Evolutionary conservation across 1,140 invertebrate genomes (phyloP).

Genomic region (Antheraea mylitta): DNA sequence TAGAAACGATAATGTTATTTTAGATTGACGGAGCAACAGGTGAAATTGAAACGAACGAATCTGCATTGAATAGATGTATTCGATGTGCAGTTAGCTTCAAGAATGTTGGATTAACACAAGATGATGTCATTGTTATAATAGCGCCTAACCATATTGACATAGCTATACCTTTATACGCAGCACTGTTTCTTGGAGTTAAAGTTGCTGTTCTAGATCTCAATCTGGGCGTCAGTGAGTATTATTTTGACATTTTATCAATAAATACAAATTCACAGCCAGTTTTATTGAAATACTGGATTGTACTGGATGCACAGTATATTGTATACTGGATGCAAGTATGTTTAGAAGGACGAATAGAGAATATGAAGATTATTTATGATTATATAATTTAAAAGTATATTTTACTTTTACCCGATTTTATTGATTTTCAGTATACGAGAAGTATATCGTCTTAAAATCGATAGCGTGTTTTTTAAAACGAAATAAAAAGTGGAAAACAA

Average conservation of each 20-base stretch:
- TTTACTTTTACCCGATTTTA: no score
- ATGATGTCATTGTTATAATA: conserved; percentile 68
- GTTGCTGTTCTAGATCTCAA: conserved; percentile 41
- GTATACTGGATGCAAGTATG: no score
- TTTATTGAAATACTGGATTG: no score
- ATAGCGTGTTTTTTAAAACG: no score
- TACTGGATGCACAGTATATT: no score
- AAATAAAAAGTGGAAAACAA: no score
- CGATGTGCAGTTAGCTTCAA: conserved; percentile 48
- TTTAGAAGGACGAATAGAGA: no score
- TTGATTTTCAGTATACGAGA: no score
- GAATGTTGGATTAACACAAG: conserved; percentile 54
- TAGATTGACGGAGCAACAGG: conserved; percentile 68
- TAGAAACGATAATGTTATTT: neutral
- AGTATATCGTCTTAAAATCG: no score
- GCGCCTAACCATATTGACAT: conserved; percentile 47
- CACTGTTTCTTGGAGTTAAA: conserved; percentile 41
- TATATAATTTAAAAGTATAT: no score
- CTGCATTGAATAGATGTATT: conserved; percentile 47
- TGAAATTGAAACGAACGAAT: conserved; percentile 50
- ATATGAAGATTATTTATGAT: no score
- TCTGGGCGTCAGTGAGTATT: conserved; percentile 43
- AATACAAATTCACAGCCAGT: no score
- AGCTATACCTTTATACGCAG: conserved; percentile 62
- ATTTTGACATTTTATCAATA: neutral